Conservation (phyloP, 1,140 invertebrate genomes). For the Octopus bimaculoides region DNA sequence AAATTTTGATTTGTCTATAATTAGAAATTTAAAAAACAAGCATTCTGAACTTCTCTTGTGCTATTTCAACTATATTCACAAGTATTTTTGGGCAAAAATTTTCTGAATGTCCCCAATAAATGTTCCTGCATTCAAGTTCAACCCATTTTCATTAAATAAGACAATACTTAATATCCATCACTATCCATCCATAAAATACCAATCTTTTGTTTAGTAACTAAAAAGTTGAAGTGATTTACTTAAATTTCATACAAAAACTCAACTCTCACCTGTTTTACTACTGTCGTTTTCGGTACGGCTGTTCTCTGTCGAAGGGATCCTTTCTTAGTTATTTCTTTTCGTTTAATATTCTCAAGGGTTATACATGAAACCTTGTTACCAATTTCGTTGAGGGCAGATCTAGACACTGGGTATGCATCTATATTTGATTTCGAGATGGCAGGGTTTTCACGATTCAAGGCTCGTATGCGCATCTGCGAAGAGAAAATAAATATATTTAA, state of each 20-base stretch:
- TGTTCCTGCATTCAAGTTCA: neutral
- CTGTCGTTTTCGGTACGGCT: neutral
- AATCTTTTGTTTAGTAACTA: neutral
- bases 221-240: neutral
- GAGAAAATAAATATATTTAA: no score
- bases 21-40: no score
- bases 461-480: neutral
- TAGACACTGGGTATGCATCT: neutral
- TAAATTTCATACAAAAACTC: neutral
- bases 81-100: no score
- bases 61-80: no score
- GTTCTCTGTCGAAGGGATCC: neutral
- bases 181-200: neutral
- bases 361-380: constrained; percentile 50
- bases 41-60: no score
- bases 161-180: neutral
- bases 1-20: no score
- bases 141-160: neutral
- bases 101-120: neutral
- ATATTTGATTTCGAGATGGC: neutral
- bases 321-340: constrained; percentile 13
- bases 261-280: neutral
- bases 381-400: constrained; percentile 50
- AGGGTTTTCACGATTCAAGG: constrained; percentile 2
- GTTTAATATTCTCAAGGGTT: constrained; percentile 37